phyloP scores from a whole-genome alignment of 2,113 vertebrate species.

The Panthera uncia region DNA sequence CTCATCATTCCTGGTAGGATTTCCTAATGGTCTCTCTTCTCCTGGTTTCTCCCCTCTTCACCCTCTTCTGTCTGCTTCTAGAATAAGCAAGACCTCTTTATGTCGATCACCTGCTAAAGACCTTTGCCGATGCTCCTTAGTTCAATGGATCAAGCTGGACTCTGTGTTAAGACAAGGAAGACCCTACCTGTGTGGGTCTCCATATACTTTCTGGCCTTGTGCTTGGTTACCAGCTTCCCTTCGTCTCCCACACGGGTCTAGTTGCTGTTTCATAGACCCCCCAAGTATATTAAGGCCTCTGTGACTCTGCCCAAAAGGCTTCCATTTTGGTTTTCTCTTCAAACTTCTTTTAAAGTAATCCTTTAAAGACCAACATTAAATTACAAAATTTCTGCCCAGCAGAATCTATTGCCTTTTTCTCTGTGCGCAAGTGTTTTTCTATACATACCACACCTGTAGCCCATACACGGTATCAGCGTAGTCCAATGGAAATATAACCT shows the following conservation, averaged over 20 bases:
- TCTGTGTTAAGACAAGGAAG: background rate
- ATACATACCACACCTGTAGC: too few relatives aligned
- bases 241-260: accelerated
- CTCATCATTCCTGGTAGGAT: background rate
- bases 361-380: background rate
- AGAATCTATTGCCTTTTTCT: background rate
- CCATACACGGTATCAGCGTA: background rate
- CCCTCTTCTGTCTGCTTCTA: background rate
- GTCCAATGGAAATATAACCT: background rate
- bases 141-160: background rate
- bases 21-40: background rate
- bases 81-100: background rate
- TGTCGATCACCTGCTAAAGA: background rate
- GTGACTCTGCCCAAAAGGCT: background rate
- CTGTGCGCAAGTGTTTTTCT: background rate
- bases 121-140: background rate
- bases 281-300: background rate
- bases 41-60: background rate
- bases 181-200: background rate
- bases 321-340: background rate
- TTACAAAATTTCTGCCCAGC: background rate
- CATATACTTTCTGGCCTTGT: background rate
- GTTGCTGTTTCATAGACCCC: background rate
- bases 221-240: background rate
- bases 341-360: background rate